Base-by-base conservation (phyloP, 2,888 invertebrate species). In the Leptura quadrifasciata region DNA sequence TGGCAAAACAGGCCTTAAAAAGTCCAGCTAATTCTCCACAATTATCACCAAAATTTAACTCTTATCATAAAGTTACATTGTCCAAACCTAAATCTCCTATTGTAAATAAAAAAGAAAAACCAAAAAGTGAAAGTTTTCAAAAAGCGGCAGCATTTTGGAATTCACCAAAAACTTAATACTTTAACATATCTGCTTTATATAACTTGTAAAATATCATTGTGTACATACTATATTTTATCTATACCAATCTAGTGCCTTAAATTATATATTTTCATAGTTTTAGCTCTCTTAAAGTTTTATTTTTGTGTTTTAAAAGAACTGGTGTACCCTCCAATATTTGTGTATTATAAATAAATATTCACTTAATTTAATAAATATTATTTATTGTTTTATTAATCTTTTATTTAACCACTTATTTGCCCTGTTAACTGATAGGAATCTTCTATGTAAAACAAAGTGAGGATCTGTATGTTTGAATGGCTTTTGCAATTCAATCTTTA, bases 91-190 rank as follows among this genome's bases (percentile, higher is more conserved):
- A 55, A 77, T 83, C 84, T 5, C 82, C 83, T 20, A 71, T 58
- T 68, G 57, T 82, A 71, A 81, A 77, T 75, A 83, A 76, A 67
- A 80, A 78, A 72, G 83, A 84, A 67, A 86, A 85, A 81, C 85
- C 85, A 68, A 88, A 87, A 84, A 88, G 86, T 79, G 88, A 88
- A 74, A 87, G 85, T 75, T 89, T 89, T 81, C 85, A 87, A 76
- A 89, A 87, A 81, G 89, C 88, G n/a, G 84, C 88, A 1, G 89
- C 88, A 35, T 89, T 89, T 84, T 89, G 89, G 89, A 89, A 88
- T 78, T 83, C 85, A 65, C 84, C 87, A 15, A 86, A 87, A 85
- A 82, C 80, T 55, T 83, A 80, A 80, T 63, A 20, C 52, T 47
- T 47, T 47, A 39, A 39, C 39, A 78, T 76, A 67, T 72, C 27